Percentiles rank a stretch among this genome's conserved stretches.
phyloP scores from a whole-genome alignment of 1,140 invertebrate species.

The Bombus breviceps region DNA sequence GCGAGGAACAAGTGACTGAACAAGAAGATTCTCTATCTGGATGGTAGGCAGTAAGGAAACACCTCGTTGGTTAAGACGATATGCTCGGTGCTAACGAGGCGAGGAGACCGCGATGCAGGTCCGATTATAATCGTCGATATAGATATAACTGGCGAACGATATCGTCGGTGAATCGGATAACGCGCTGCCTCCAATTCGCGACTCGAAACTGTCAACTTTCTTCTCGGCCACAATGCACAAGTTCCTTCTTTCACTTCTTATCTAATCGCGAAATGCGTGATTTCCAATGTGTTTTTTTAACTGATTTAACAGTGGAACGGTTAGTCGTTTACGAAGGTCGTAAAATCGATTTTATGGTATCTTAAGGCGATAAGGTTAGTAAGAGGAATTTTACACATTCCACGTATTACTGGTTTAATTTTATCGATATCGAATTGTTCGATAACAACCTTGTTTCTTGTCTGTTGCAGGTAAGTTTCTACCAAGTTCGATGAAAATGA shows the following conservation, averaged over 20 bases:
- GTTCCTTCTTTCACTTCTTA: neutral
- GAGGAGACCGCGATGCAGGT: conserved; percentile 62
- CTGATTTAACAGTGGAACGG: neutral
- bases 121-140: conserved; percentile 68
- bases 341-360: neutral
- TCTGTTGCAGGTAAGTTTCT: conserved; percentile 60
- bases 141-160: conserved; percentile 60
- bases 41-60: conserved; percentile 74
- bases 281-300: neutral
- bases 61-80: conserved; percentile 78
- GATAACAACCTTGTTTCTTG: neutral
- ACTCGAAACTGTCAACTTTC: neutral
- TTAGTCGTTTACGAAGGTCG: neutral
- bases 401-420: too few relatives aligned
- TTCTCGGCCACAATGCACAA: neutral
- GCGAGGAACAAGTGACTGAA: conserved; percentile 79
- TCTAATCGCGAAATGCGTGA: neutral
- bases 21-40: conserved; percentile 80
- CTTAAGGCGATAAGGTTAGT: neutral
- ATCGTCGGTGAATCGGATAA: conserved; percentile 53
- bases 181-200: neutral
- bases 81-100: conserved; percentile 75
- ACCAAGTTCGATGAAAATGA: neutral
- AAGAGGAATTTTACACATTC: neutral
- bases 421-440: neutral